Percentiles rank a stretch among this genome's conserved stretches.
Evolutionary conservation across 2,888 invertebrate species (phyloP).

Genomic region (Microctonus brassicae): DNA sequence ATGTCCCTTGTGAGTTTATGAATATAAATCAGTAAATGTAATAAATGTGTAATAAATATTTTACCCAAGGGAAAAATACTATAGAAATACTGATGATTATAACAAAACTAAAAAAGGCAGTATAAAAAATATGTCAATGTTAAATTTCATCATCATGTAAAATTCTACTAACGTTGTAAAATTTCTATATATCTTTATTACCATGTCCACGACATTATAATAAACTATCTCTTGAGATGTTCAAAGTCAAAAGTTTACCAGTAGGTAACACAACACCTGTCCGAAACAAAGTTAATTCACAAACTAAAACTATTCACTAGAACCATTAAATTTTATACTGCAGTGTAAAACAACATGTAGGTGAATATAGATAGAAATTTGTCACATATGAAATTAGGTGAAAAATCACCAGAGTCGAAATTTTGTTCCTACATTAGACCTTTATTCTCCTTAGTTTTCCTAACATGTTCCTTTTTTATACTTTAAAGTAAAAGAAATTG

Average conservation of each 20-base stretch:
- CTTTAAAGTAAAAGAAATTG: too few species aligned
- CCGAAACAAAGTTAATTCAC: neutral
- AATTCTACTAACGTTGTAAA: neutral
- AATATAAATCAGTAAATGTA: neutral
- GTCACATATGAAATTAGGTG: neutral
- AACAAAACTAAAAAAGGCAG: too few species aligned
- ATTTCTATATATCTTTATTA: neutral
- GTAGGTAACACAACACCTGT: neutral
- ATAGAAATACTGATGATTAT: neutral
- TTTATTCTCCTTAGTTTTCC: too few species aligned
- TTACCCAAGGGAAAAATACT: neutral
- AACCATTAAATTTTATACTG: neutral
- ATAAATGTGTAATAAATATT: neutral
- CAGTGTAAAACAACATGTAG: neutral
- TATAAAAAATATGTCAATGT: neutral
- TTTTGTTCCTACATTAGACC: too few species aligned
- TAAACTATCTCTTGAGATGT: neutral
- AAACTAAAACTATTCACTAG: neutral
- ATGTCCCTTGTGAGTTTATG: neutral
- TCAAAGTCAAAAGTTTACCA: neutral
- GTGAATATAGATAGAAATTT: neutral
- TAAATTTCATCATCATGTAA: neutral
- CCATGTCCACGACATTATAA: neutral
- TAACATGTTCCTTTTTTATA: too few species aligned
- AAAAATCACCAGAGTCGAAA: too few species aligned